Evolutionary conservation across 2,888 invertebrate species (phyloP), one percentile per base, ranked within the genome.

Genomic region (Pollenia labialis): DNA sequence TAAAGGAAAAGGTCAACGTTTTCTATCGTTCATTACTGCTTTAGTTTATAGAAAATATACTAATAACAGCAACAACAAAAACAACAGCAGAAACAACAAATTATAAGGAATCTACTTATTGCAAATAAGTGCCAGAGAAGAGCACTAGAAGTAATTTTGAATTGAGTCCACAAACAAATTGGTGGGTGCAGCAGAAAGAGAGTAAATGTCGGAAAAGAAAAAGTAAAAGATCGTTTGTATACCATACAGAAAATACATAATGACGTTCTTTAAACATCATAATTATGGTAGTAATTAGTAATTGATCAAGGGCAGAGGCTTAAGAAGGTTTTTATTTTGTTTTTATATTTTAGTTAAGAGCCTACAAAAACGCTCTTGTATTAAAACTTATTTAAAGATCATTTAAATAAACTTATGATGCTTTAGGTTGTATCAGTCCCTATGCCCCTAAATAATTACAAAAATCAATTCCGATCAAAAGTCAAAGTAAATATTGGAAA

Each of bases 1-100:
- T 68, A 76, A 77, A 84, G 83, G 80, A 84, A 87, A 84, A 87
- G 84, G 84, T 87, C 84, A 84, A 87, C 84, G 87, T 64, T 77
- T 87, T 77, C 84, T 83, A 86, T 83, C 80, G 71, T 83, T 83
- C 50, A 66, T 77, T 84, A 58, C 83, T 71, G 58, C 68, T 80
- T 60, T 60, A 68, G 50, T 82, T 69, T 58, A 69, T 56, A 75
- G 40, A 83, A 54, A 69, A 71, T 10, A 71, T 42, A 77, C 12
- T 42, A 76, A 66, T 14, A 71, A 62, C 16, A 68, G 62, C 12
- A 68, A 75, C 40, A 54, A 50, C 11, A 69, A 62, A 52, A 69
- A 32, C 46, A 54, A 42, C 48, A 85, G n/a, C n/a, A n/a, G n/a
- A n/a, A n/a, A 66, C 60, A 40, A 68, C 56, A 76, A 86, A 83